Base-by-base conservation (phyloP, 2,888 invertebrate genomes). In the Acrobasis suavella region DNA sequence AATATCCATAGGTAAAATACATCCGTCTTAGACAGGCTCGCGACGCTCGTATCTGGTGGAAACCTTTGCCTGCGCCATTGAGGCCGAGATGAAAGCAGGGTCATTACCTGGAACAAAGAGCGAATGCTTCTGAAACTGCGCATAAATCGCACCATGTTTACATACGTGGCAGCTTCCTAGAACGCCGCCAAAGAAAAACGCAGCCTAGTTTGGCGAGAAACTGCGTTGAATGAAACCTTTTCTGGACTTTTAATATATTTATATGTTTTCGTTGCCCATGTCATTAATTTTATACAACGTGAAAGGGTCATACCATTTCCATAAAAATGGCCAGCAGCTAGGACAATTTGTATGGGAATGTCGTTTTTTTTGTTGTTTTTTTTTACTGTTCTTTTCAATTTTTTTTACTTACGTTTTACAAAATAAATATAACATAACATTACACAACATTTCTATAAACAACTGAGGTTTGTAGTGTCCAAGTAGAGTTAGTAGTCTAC, bases 21-120 rank as follows among this genome's bases (percentile, higher is more conserved):
- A 66, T 65, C 65, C 65, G 73, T 77, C 72, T 71, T 67, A 77
- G 76, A 74, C 70, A 62, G 70, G 67, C 67, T 70, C 62, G 67
- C 66, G 66, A 73, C 78, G 75, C 86, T 8, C 38, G 56, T 89
- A 86, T 89, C 89, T 87, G 72, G 70, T 64, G 46, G 46, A 78
- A 80, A 81, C 83, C 87, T 88, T 86, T 87, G 75, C 87, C 72
- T 69, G 74, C 76, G 77, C 77, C 87, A 91, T 91, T 91, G 87
- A 91, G 83, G 77, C 73, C 76, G 83, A 69, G 85, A 86, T 92
- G 92, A 92, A 92, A 91, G 91, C 87, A 71, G 82, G 90, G 89
- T 91, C 91, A 91, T 92, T 92, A 92, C 91, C 89, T 89, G 87
- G 73, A 87, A 92, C 92, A 92, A 92, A 92, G 89, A 85, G 82